phyloP scores from a whole-genome alignment of 2,888 invertebrate genomes.

The Erannis defoliaria region DNA sequence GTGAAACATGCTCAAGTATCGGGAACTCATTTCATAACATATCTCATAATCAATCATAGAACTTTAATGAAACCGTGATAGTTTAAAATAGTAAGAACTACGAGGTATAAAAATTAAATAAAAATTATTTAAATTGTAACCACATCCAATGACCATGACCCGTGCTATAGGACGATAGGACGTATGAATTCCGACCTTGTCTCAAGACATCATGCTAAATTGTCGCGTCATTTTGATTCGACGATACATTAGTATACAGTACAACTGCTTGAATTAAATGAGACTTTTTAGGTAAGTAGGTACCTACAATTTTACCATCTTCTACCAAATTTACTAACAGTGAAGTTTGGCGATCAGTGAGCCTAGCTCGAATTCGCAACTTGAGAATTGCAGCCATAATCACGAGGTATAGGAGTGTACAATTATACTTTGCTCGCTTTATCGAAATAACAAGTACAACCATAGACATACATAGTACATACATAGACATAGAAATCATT shows the following conservation, averaged over 20 bases:
- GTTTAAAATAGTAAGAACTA: neutral
- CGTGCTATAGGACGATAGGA: slow-evolving; percentile 23
- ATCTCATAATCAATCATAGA: too few relatives aligned
- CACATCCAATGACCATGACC: slow-evolving; percentile 34
- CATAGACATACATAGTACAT: too few relatives aligned
- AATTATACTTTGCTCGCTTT: slow-evolving; percentile 9
- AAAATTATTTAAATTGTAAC: slow-evolving; percentile 9
- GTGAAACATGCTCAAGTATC: too few relatives aligned
- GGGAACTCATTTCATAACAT: too few relatives aligned
- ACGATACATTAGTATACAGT: slow-evolving; percentile 13
- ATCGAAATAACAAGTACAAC: slow-evolving; percentile 15
- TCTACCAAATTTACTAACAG: too few relatives aligned
- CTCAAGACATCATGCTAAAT: slow-evolving; percentile 34
- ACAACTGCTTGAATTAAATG: neutral
- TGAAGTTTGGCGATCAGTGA: too few relatives aligned
- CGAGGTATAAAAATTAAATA: neutral
- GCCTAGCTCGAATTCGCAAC: too few relatives aligned
- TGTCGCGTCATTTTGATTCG: slow-evolving; percentile 36
- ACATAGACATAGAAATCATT: too few relatives aligned
- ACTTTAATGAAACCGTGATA: too few relatives aligned
- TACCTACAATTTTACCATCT: too few relatives aligned
- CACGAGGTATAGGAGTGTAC: slow-evolving; percentile 8
- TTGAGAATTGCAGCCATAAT: neutral
- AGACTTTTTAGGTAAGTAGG: neutral
- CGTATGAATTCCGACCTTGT: slow-evolving; percentile 35